A percentile compares a stretch with the other conserved stretches of the same genome.
Conservation (phyloP, 2,797 vertebrate genomes). For the Sebastes ruberrimus region DNA sequence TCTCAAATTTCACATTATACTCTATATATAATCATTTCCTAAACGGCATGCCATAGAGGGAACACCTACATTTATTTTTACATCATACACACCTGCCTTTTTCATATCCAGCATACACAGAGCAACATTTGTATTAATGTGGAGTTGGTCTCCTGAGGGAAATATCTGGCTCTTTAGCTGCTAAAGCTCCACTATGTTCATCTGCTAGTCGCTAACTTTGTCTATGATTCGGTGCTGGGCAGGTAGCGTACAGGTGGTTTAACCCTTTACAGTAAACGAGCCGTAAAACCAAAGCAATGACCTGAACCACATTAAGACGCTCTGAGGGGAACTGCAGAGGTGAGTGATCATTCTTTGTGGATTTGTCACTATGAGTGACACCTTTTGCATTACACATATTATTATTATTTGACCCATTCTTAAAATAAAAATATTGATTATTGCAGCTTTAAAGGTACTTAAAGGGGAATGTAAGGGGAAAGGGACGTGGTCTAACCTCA, state of each 20-base stretch:
- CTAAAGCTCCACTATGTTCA: neutral
- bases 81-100: neutral
- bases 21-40: too few relatives aligned
- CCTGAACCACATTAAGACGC: neutral
- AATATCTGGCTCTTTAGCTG: neutral
- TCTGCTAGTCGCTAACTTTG: neutral
- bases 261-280: neutral
- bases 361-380: neutral
- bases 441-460: neutral
- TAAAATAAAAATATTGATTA: neutral
- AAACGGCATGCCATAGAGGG: too few relatives aligned
- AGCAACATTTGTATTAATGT: neutral
- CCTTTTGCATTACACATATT: neutral
- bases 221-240: neutral
- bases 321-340: neutral
- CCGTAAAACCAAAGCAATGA: neutral
- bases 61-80: neutral
- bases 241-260: neutral
- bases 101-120: neutral
- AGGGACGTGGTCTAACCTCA: neutral
- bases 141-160: neutral
- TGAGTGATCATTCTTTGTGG: neutral
- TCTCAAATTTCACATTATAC: too few relatives aligned
- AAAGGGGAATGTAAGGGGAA: neutral
- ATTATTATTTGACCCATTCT: neutral